Evolutionary conservation across 2,113 vertebrate genomes (phyloP), one percentile per base, ranked within the genome.

Genomic region (Myrmecophaga tridactyla): DNA sequence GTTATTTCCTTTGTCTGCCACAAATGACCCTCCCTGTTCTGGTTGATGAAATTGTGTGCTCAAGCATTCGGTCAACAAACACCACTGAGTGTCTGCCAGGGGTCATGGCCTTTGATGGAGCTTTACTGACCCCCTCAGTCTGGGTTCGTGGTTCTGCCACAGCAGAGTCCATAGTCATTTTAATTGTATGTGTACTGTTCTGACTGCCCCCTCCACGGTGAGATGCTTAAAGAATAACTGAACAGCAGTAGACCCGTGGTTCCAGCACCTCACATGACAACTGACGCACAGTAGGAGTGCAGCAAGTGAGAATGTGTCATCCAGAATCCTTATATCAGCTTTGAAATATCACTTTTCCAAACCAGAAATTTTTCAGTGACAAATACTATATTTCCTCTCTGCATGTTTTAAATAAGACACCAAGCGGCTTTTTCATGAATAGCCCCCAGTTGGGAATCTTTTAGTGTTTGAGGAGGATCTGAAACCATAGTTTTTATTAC

Each of bases 131-230:
- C 82, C 65, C 27, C 51, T 31, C 14, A 39, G n/a, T 17, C 27
- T 76, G 58, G 83, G 51, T 56, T 77, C 70, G 34, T 72, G 27
- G 41, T 43, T 67, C 2, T 0, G 20, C 31, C 56, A 17, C 2
- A 23, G 60, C 18, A 15, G 3, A 17, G 31, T 58, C 58, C 36
- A 21, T 17, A 41, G 56, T 56, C n/a, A 41, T 18, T 84, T 63
- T 56, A n/a, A 63, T 70, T 31, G 76, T 1, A 1, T 18, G 21
- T 34, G 53, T 70, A 4, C 6, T 77, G 34, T 34, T 58, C 18
- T 39, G 43, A 34, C 2, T 0, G 62, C 15, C 8, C 13, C 27
- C 51, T 51, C 29, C 8, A 36, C 5, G 0, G 0, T 25, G 67
- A 41, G 31, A 63, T 27, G 9, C 53, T n/a, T 31, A n/a, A 51